These are phyloP conservation scores for Urechis unicinctus DNA, from an alignment of 2,888 invertebrate genomes.

Conservation along the genomic window DNA sequence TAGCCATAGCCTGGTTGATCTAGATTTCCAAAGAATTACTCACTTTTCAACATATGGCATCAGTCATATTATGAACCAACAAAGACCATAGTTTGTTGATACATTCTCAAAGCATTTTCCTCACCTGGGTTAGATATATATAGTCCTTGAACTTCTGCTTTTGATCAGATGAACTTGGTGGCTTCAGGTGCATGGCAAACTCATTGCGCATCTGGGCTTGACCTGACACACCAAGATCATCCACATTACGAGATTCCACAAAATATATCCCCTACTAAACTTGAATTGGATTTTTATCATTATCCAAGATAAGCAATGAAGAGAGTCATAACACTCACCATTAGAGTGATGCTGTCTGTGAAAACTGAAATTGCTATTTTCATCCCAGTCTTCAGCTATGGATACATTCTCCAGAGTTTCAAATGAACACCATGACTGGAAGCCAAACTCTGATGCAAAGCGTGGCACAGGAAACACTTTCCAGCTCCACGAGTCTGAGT, in stretches of 20 bases:
- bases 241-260: neutral
- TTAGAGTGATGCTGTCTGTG: constrained; percentile 77
- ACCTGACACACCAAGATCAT: constrained; percentile 5
- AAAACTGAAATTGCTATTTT: constrained; percentile 59
- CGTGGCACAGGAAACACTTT: constrained; percentile 72
- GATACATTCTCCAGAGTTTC: constrained; percentile 58
- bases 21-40: constrained; percentile 31
- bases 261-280: too few species aligned
- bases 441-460: constrained; percentile 93
- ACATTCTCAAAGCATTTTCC: neutral
- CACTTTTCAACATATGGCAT: neutral
- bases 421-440: constrained; percentile 78
- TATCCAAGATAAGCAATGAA: neutral
- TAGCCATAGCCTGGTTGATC: constrained; percentile 76
- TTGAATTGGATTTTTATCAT: too few species aligned
- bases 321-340: constrained; percentile 2
- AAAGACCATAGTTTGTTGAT: neutral
- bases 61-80: neutral
- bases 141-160: constrained; percentile 59
- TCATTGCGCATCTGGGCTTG: constrained; percentile 12
- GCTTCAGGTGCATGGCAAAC: constrained; percentile 26
- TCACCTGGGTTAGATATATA: constrained; percentile 81
- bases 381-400: constrained; percentile 43
- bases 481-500: constrained; percentile 72
- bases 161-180: constrained; percentile 53